phyloP scores from a whole-genome alignment of 2,797 vertebrate genomes.

The Masticophis lateralis region DNA sequence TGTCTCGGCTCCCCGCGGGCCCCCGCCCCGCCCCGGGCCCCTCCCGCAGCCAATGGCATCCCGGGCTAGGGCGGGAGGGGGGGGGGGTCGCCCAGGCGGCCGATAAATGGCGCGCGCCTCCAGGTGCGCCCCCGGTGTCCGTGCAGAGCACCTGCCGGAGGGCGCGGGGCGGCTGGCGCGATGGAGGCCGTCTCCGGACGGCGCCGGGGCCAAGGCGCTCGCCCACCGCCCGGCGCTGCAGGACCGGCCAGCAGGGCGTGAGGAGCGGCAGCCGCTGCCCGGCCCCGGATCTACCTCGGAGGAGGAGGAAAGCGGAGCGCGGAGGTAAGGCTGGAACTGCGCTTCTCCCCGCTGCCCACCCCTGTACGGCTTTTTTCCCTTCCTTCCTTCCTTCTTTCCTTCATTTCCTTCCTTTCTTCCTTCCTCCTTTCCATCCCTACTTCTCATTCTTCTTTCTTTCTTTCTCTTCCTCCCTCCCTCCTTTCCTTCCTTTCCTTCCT shows the following conservation, averaged over 20 bases:
- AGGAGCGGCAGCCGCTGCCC: background rate
- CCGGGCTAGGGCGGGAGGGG: background rate
- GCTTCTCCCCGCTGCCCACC: background rate
- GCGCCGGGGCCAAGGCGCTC: background rate
- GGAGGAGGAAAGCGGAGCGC: background rate
- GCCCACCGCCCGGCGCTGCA: background rate
- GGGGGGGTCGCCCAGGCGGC: background rate
- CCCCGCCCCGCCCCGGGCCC: background rate
- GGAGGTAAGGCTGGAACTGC: background rate
- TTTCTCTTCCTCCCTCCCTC: background rate
- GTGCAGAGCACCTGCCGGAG: conserved; percentile 55
- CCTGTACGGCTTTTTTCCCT: background rate
- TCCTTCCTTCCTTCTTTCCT: background rate
- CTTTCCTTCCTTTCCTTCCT: background rate
- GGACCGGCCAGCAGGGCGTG: background rate
- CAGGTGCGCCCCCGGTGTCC: background rate
- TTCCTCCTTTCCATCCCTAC: too few species aligned
- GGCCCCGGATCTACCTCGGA: background rate
- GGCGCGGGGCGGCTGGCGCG: conserved; percentile 58
- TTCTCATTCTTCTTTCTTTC: background rate
- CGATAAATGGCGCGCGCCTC: background rate
- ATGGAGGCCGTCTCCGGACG: conserved; percentile 33
- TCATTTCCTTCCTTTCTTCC: background rate
- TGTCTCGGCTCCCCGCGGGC: background rate
- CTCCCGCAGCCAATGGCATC: background rate